A percentile compares a stretch with the other conserved stretches of the same genome.
phyloP scores from a whole-genome alignment of 2,797 vertebrate genomes.

The Sebastes jordani region DNA sequence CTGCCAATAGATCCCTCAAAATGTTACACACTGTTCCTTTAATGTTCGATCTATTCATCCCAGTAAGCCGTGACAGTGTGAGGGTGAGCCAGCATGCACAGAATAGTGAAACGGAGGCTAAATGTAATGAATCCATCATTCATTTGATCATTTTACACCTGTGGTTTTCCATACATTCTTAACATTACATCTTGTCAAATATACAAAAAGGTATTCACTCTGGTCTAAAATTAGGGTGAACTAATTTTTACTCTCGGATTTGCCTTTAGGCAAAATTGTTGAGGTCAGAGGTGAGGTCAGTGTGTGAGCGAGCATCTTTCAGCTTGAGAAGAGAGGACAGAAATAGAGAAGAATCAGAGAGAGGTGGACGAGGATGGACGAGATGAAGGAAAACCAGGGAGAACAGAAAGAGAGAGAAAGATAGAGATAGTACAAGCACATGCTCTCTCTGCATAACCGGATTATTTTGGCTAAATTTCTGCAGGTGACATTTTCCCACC shows the following conservation, averaged over 20 bases:
- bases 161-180: background rate
- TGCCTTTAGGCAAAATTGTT: background rate
- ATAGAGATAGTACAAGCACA: background rate
- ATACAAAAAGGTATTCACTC: background rate
- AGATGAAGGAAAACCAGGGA: background rate
- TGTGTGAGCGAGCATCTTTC: background rate
- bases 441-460: constrained; percentile 48
- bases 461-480: constrained; percentile 47
- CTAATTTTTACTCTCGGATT: background rate
- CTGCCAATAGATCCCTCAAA: too few relatives aligned
- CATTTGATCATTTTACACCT: too few relatives aligned
- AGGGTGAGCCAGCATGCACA: too few relatives aligned
- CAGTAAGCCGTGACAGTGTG: too few relatives aligned
- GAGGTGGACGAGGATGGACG: background rate
- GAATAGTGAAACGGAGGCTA: background rate
- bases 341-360: background rate
- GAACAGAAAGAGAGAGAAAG: background rate
- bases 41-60: too few relatives aligned
- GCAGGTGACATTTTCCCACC: constrained; percentile 62
- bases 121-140: background rate
- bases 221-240: background rate
- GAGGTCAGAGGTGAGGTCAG: background rate
- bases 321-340: background rate
- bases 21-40: too few relatives aligned
- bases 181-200: background rate